Base-by-base conservation (phyloP, 2,113 vertebrate genomes). In the Crotalus viridis region DNA sequence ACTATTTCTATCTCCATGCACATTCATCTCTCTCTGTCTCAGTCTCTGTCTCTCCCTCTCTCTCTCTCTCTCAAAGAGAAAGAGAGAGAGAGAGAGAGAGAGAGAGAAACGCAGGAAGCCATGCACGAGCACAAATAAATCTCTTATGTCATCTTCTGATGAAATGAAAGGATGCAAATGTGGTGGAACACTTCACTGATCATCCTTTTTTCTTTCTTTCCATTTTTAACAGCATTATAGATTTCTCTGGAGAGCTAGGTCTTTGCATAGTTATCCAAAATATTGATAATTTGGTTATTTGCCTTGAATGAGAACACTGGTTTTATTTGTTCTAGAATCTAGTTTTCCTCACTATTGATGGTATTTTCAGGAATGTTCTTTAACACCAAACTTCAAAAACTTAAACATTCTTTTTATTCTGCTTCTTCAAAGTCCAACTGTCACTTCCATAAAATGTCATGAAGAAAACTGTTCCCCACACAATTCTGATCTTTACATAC, bases 41-140 rank as follows among this genome's bases (percentile, higher is more conserved):
- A 39, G 39, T 4, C 17, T 5, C 55, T 6, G 1, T 3, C 4
- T 5, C 4, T 10, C 28, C 0, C 10, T 3, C 15, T 19, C 55
- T 19, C 4, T 19, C 7, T 61, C 61, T n/a, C 10, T 54, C 52
- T 54, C 33, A 33, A 33, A 33, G 3, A 51, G 48, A 51, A 8
- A 51, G 33, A 33, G 33, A 33, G 26, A 10, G 48, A 64, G 3
- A 64, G 3, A 51, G 48, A 51, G 48, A 51, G 48, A 51, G 48
- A 51, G 48, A 64, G 1, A 64, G 26, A 4, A n/a, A 64, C 0
- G 26, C 10, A 64, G 61, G 10, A 64, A 64, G 10, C 10, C 3
- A 64, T 0, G 10, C 4, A 74, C 19, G n/a, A 33, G 6, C 7
- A 74, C 15, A 39, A 74, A 74, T 33, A 74, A n/a, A 74, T 39